Evolutionary conservation across 37 sponge, comb jelly and placozoan species (phyloP), one percentile per base, ranked within the genome.

Genomic region (Diacarnus erythraeanus): DNA sequence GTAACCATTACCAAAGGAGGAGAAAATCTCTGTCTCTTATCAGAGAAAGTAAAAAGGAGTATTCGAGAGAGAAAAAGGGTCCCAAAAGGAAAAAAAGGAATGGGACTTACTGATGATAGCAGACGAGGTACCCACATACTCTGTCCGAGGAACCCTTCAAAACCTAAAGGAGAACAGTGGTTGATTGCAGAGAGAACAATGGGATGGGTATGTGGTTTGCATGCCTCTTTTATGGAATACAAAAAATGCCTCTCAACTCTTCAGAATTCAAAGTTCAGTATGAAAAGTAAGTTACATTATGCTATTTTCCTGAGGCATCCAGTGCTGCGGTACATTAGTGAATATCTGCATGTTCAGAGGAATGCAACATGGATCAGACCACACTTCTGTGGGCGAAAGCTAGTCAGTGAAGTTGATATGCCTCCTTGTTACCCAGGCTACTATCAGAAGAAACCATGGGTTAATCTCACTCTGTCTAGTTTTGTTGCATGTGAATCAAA

Each of bases 151-250:
- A 64, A 77, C n/a, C 64, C 44, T 18, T 4, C 23, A 5, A 26
- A n/a, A 20, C 77, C 77, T 10, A 42, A 64, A 0, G 43, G 29
- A 33, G 77, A 88, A 30, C 71, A 74, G 51, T 97, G 97, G 97
- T 64, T 94, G 30, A 72, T 94, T 23, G 88, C 95, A 0, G 90
- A 91, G 59, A 88, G 79, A 58, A 94, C 92, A 3, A 35, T 81
- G 15, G 92, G 95, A 0, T 97, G 97, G 97, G 34, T 76, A 2
- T 97, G 97, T 80, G 95, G 92, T 0, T 42, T 94, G 0, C 97
- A 97, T 80, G 66, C 97, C 3, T 84, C 80, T 70, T 91, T 47
- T 37, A 70, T 87, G n/a, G 86, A 86, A 71, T 79, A 85, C 38
- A 47, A 76, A 15, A 43, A 59, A 37, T 97, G 97, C 66, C 23